Evolutionary conservation across 37 sponge, comb jelly and placozoan genomes (phyloP), one percentile per base, ranked within the genome.

Genomic region (Crambe crambe): DNA sequence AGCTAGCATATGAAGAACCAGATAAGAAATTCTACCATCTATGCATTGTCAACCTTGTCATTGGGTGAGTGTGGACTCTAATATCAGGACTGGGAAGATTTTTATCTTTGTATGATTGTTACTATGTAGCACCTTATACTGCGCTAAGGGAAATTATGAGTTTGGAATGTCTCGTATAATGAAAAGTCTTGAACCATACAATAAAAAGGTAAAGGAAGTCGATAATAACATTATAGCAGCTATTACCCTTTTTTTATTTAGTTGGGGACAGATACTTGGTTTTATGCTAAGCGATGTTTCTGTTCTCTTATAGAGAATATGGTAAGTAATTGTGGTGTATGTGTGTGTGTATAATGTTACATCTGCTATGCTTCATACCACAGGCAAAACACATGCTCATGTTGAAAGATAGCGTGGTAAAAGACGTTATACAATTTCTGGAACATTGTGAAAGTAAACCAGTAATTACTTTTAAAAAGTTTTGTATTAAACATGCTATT

Each of bases 221-320:
- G n/a, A n/a, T n/a, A n/a, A n/a, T n/a, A n/a, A n/a, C n/a, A n/a
- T n/a, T n/a, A n/a, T n/a, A n/a, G n/a, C n/a, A n/a, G n/a, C n/a
- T n/a, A n/a, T n/a, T n/a, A 54, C 2, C 6, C 5, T 73, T 22
- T 56, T 41, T 5, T 32, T 68, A 12, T 76, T 29, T 61, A 95
- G 93, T 75, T 97, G 32, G 99, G 99, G 21, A 98, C 96, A 36
- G 99, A 98, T 72, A 98, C 99, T 35, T 98, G 99, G 99, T 96
- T 90, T 68, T 98, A 98, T 85, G 86, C 94, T 27, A 98, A 98
- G 76, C 57, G 96, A 0, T 98, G 99, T 61, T 87, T 98, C 82
- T 77, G 88, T 31, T 96, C 96, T 42, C 92, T 98, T 6, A 80
- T 95, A 35, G 99, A 98, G 68, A 93, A 92, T 79, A 91, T 98